These are phyloP conservation scores for Procambarus clarkii DNA, from an alignment of 1,140 invertebrate species.

Conservation along the genomic window DNA sequence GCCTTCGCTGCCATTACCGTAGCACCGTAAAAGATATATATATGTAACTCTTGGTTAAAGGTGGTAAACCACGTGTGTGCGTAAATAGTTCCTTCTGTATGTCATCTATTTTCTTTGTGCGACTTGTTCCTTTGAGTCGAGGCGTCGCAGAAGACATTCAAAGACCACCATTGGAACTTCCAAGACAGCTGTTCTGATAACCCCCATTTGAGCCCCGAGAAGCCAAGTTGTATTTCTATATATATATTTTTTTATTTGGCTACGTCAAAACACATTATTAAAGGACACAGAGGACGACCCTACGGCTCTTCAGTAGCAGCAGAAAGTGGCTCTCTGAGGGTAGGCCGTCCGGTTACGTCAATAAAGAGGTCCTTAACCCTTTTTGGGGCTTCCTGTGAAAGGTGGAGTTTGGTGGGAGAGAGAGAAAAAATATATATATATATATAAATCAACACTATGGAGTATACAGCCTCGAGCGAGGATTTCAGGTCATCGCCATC, in stretches of 20 bases:
- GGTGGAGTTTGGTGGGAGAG: neutral
- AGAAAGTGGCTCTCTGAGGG: neutral
- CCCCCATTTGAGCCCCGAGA: neutral
- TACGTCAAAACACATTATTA: neutral
- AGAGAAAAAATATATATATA: neutral
- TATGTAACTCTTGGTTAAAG: neutral
- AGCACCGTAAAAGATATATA: neutral
- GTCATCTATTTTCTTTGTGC: neutral
- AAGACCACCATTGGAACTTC: neutral
- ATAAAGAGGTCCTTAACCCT: neutral
- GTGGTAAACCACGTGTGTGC: neutral
- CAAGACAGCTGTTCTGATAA: neutral
- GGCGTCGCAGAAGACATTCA: neutral
- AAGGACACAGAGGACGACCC: neutral
- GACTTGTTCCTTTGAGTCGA: neutral
- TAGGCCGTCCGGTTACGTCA: neutral
- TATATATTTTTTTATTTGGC: neutral
- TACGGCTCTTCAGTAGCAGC: neutral
- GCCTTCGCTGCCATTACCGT: neutral
- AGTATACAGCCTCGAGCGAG: neutral
- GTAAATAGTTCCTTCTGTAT: slow-evolving; percentile 3
- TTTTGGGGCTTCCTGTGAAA: neutral
- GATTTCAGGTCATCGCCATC: neutral
- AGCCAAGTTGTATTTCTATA: neutral
- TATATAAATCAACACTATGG: neutral